phyloP scores from a whole-genome alignment of 2,113 vertebrate genomes.

The Aplodontia rufa region DNA sequence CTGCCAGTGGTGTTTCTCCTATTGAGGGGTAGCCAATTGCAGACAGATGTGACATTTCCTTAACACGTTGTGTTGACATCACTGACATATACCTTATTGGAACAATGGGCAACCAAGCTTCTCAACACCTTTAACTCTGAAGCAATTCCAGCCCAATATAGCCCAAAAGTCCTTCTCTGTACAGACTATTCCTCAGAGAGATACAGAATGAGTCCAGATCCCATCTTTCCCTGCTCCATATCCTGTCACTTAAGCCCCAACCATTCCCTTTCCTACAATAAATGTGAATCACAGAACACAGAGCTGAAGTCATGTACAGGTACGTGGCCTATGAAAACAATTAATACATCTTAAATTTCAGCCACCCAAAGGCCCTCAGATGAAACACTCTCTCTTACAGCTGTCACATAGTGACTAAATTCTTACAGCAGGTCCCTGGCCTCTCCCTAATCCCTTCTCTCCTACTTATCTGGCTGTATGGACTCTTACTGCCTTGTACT shows the following conservation, averaged over 20 bases:
- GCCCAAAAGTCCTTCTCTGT: slow-evolving; percentile 12
- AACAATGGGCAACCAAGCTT: slow-evolving; percentile 82
- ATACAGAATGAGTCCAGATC: neutral
- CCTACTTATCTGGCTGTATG: neutral
- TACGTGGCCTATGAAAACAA: slow-evolving; percentile 27
- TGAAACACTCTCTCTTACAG: neutral
- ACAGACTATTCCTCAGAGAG: neutral
- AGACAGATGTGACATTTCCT: slow-evolving; percentile 88
- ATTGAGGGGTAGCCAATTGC: slow-evolving; percentile 84
- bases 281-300: slow-evolving; percentile 64
- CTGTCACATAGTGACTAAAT: neutral
- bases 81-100: slow-evolving; percentile 82
- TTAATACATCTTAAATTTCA: slow-evolving; percentile 58
- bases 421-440: neutral
- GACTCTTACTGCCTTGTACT: neutral
- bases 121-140: slow-evolving; percentile 81
- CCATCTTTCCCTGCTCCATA: neutral
- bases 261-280: slow-evolving; percentile 38
- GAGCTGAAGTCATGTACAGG: slow-evolving; percentile 27
- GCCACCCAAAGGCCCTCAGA: neutral
- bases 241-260: slow-evolving; percentile 65
- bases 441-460: neutral
- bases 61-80: slow-evolving; percentile 80
- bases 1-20: slow-evolving; percentile 81
- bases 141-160: slow-evolving; percentile 60